Percentiles rank a stretch among this genome's conserved stretches.
phyloP scores from a whole-genome alignment of 2,113 vertebrate genomes.

The Coryphaenoides rupestris region DNA sequence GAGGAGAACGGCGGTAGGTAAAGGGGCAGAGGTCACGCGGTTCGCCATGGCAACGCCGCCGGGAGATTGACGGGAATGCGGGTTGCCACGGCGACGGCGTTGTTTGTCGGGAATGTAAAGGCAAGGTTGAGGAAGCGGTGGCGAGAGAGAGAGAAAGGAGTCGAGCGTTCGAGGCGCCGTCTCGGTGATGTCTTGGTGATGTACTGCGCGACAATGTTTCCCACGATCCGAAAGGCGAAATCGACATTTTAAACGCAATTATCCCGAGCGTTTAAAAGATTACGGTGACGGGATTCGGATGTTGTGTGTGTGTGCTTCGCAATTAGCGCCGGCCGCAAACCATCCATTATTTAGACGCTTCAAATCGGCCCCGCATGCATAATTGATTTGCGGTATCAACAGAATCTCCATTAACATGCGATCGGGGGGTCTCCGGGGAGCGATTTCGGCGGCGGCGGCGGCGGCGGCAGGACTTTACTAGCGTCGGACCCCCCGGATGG shows the following conservation, averaged over 20 bases:
- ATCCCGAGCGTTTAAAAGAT: too few relatives aligned
- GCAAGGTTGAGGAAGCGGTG: constrained; percentile 26
- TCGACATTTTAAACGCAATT: too few relatives aligned
- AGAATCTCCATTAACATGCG: neutral
- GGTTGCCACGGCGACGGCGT: constrained; percentile 18
- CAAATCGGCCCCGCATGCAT: constrained; percentile 16
- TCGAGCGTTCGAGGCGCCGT: constrained; percentile 19
- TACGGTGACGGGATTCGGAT: too few relatives aligned
- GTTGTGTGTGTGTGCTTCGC: too few relatives aligned
- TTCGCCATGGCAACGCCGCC: constrained; percentile 60
- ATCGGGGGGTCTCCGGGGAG: constrained; percentile 13
- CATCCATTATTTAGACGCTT: constrained; percentile 12
- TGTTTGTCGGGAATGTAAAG: neutral
- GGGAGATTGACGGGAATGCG: constrained; percentile 22
- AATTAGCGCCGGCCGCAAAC: neutral
- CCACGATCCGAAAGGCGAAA: too few relatives aligned
- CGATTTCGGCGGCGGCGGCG: too few relatives aligned
- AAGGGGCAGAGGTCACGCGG: constrained; percentile 41
- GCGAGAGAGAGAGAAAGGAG: too few relatives aligned
- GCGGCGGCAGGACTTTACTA: too few relatives aligned
- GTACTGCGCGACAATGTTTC: too few relatives aligned
- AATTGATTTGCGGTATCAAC: constrained; percentile 16
- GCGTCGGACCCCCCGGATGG: too few relatives aligned
- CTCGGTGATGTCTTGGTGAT: too few relatives aligned
- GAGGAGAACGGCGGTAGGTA: neutral